Base-by-base conservation (phyloP, 1,140 invertebrate genomes). In the Drosophila funebris region DNA sequence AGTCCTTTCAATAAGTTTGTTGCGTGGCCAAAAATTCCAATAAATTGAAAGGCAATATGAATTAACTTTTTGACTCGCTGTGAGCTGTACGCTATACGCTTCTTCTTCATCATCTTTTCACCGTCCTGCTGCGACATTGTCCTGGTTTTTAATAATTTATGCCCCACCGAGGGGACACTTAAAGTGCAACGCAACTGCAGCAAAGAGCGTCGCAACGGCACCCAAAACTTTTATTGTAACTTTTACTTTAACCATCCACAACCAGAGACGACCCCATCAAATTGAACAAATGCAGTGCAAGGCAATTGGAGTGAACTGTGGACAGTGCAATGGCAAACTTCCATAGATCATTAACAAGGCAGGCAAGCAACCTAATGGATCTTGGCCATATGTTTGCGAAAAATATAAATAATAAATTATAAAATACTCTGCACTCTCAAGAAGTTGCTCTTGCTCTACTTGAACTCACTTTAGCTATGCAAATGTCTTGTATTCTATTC, bases 31-130 rank as follows among this genome's bases (percentile, higher is more conserved):
- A 75, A 81, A 87, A 85, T 76, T 64, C 71, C 82, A 88, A 87
- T 87, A 87, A 88, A 87, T 87, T 87, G 83, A 87, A 87, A 82
- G 82, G 83, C 76, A 82, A 87, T 87, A 87, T 87, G 83, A 87
- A 87, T 87, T 87, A 87, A 87, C 82, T 88, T 87, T 87, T 87
- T 87, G 73, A 60, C 70, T 68, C 43, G 24, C 53, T 57, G 37
- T 43, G 31, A 29, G 31, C 31, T 41, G 16, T n/a, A n/a, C n/a
- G 16, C 13, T 41, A 6, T n/a, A n/a, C n/a, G 24, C 31, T 9
- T 16, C 46, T 11, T 29, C 62, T 8, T 24, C 13, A 36, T 60
- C 2, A 14, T 29, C 41, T 67, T 3, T 24, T n/a, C 29, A 31
- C 29, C 66, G 46, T 63, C 60, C 46, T 64, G 61, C 41, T 54